Conservation (phyloP, 2,888 invertebrate species). For the Malthinus flaveolus region DNA sequence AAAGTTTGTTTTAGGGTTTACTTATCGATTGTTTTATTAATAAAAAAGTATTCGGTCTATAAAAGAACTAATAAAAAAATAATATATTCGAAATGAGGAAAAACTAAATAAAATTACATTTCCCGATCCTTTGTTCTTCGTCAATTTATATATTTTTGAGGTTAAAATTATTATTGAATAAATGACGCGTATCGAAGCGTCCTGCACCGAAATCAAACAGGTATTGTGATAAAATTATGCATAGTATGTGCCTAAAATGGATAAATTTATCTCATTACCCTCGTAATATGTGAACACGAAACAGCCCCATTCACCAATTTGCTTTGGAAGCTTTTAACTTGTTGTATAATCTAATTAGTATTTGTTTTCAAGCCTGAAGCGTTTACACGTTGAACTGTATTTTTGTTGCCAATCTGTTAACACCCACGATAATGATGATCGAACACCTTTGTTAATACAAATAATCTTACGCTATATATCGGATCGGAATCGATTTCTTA, state of each 20-base stretch:
- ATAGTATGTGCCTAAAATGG: slow-evolving; percentile 22
- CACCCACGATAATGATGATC: slow-evolving; percentile 12
- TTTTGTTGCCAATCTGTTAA: slow-evolving; percentile 34
- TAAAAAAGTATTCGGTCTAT: too few relatives aligned
- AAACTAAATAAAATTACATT: slow-evolving; percentile 1
- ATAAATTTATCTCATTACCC: slow-evolving; percentile 28
- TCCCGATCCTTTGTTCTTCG: not conserved
- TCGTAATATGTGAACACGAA: slow-evolving; percentile 26
- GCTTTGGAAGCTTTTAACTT: slow-evolving; percentile 35
- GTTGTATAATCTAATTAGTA: slow-evolving; percentile 39
- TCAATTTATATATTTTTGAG: not conserved
- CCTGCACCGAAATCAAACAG: slow-evolving; percentile 17
- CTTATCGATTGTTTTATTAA: too few relatives aligned
- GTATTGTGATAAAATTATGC: slow-evolving; percentile 23
- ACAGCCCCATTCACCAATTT: slow-evolving; percentile 28
- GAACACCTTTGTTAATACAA: not conserved
- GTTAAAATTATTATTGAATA: not conserved
- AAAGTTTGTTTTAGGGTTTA: too few relatives aligned
- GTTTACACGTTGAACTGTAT: slow-evolving; percentile 35
- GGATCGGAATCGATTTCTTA: not conserved
- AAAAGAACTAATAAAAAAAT: too few relatives aligned
- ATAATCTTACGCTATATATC: not conserved
- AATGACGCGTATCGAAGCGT: slow-evolving; percentile 3
- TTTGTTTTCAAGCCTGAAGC: slow-evolving; percentile 38
- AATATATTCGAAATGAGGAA: not conserved